These are phyloP conservation scores for Dryobates pubescens DNA, from an alignment of 2,797 vertebrate species.

Conservation along the genomic window DNA sequence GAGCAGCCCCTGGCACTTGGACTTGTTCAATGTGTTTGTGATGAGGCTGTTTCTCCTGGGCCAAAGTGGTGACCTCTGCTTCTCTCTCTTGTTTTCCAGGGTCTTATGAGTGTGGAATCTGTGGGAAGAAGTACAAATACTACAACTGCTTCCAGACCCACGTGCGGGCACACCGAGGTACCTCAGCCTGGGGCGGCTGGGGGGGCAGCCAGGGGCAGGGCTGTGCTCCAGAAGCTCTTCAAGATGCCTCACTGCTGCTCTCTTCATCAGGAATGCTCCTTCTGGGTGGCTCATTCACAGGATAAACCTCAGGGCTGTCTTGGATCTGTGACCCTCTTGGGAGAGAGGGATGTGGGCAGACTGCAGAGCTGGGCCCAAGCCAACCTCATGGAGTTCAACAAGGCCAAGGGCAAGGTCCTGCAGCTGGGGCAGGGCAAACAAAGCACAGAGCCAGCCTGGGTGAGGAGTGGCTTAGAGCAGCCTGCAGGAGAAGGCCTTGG, in stretches of 20 bases:
- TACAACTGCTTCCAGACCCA: conserved; percentile 99
- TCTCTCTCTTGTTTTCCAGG: conserved; percentile 82
- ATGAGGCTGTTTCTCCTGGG: not conserved
- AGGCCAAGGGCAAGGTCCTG: too few species aligned
- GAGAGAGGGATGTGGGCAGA: too few species aligned
- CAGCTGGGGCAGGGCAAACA: too few species aligned
- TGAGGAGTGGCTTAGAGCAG: too few species aligned
- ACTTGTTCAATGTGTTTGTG: not conserved
- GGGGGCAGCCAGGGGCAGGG: not conserved
- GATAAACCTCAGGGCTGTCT: not conserved
- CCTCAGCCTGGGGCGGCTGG: not conserved
- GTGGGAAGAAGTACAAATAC: conserved; percentile 99
- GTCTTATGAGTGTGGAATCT: conserved; percentile 96
- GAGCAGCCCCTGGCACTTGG: too few species aligned
- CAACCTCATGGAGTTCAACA: too few species aligned
- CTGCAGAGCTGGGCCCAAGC: too few species aligned
- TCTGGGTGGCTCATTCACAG: not conserved
- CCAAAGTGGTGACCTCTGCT: not conserved
- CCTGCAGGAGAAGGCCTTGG: too few species aligned
- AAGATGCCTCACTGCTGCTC: not conserved
- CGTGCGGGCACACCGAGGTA: conserved; percentile 97
- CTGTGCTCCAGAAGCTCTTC: not conserved
- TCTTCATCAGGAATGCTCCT: not conserved
- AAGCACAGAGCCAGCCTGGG: too few species aligned
- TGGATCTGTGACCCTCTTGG: not conserved